Percentiles rank a stretch among this genome's conserved stretches.
Evolutionary conservation across 2,113 vertebrate species (phyloP).

Genomic region (Macheiramphus alcinus): DNA sequence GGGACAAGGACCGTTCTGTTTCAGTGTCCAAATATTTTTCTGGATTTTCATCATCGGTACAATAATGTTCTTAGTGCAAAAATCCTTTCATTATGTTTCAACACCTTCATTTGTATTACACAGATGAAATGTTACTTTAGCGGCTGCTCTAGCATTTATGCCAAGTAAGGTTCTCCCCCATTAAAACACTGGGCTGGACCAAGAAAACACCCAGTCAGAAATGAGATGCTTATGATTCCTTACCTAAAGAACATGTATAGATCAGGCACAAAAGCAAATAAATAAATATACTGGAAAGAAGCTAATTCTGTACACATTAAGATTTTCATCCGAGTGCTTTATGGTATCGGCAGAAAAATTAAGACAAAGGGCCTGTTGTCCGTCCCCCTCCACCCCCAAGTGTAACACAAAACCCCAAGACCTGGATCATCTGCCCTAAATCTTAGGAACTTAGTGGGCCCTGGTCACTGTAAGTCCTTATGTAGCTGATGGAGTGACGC

Average conservation of each 20-base stretch:
- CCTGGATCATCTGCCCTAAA: background rate
- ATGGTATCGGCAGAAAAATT: background rate
- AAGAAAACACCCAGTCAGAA: background rate
- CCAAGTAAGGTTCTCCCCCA: background rate
- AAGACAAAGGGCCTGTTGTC: background rate
- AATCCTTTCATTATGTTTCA: background rate
- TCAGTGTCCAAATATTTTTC: background rate
- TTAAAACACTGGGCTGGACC: background rate
- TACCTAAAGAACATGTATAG: background rate
- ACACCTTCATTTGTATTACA: background rate
- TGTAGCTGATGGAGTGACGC: rapidly evolving
- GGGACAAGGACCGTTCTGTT: background rate
- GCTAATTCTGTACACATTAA: background rate
- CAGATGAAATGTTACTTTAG: background rate
- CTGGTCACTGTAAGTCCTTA: background rate
- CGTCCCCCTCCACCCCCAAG: rapidly evolving
- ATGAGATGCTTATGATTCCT: background rate
- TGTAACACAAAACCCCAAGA: background rate
- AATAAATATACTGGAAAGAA: background rate
- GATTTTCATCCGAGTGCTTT: background rate
- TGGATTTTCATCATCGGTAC: background rate
- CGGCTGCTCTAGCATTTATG: background rate
- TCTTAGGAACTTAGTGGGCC: background rate
- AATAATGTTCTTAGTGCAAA: background rate
- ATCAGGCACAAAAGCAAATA: background rate